Evolutionary conservation across 2,888 invertebrate species (phyloP), one percentile per base, ranked within the genome.

Genomic region (Oeneis ivallda): DNA sequence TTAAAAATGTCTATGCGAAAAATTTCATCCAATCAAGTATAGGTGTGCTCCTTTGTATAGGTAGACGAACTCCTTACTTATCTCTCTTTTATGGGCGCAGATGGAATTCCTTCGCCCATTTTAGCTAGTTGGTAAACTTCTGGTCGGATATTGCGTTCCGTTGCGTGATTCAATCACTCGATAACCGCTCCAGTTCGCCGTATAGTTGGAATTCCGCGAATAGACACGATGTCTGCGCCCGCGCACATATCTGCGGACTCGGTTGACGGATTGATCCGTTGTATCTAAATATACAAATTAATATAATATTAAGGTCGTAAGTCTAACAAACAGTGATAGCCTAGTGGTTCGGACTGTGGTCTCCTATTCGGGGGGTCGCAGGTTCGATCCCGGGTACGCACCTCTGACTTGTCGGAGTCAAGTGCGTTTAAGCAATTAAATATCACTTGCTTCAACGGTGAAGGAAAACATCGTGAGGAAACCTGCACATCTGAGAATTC

Each of bases 91-190:
- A 68, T 66, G 71, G 71, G 43, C 45, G 58, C 56, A 58, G 37
- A 62, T 50, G 58, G 64, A 70, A 71, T 71, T 70, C 71, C 71
- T 49, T 49, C 49, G 60, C 37, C 63, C 63, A 62, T 70, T 67
- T 70, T 73, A 74, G 73, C 73, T 74, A 69, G 69, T 69, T 73
- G 70, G 74, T 72, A 69, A 72, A 70, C 73, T 73, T 74, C 67
- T 71, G 71, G 75, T 77, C 77, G 79, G 80, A 79, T 78, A 76
- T 78, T 78, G 79, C 79, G 78, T 79, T 75, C 77, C 75, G 76
- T 77, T 75, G 76, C 74, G 81, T 84, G 85, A 83, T 79, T 82
- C 80, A 83, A 85, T 83, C 79, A 78, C 71, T 82, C 79, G 81
- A 83, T 83, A 79, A 76, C 70, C 73, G 79, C 72, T 75, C 80